Conservation (phyloP, 1,140 invertebrate genomes). For the Archivesica marissinica region DNA sequence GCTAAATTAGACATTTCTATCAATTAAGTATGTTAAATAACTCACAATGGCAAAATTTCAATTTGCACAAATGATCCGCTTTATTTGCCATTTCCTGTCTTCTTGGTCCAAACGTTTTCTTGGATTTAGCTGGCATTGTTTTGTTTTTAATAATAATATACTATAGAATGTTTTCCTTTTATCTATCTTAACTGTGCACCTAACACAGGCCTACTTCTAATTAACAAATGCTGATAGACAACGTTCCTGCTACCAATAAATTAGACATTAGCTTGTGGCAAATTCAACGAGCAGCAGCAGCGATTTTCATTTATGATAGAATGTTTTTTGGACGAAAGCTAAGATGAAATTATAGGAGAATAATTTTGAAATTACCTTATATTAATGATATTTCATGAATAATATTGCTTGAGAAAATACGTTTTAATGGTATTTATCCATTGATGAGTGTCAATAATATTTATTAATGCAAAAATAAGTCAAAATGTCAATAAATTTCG, state of each 20-base stretch:
- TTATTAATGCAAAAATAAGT: neutral
- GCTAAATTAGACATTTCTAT: too few relatives aligned
- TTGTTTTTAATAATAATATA: neutral
- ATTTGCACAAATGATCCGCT: slow-evolving; percentile 47
- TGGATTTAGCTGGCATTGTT: slow-evolving; percentile 43
- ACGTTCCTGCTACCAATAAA: too few relatives aligned
- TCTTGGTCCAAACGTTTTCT: slow-evolving; percentile 31
- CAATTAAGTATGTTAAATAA: too few relatives aligned
- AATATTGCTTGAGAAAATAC: neutral
- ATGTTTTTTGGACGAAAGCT: too few relatives aligned
- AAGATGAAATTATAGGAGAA: too few relatives aligned
- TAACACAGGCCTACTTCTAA: too few relatives aligned
- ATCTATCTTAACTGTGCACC: too few relatives aligned
- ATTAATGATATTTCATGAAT: neutral
- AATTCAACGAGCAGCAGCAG: too few relatives aligned
- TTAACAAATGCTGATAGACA: too few relatives aligned
- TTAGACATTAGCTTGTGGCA: too few relatives aligned
- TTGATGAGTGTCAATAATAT: neutral
- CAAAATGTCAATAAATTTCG: neutral
- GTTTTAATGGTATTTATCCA: neutral
- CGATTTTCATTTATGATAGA: too few relatives aligned
- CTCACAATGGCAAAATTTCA: slow-evolving; percentile 59
- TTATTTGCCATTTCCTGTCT: slow-evolving; percentile 60
- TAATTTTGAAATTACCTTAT: neutral
- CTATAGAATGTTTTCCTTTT: too few relatives aligned